Conservation (phyloP, 2,113 vertebrate species). For the Trochalopteron elliotii region DNA sequence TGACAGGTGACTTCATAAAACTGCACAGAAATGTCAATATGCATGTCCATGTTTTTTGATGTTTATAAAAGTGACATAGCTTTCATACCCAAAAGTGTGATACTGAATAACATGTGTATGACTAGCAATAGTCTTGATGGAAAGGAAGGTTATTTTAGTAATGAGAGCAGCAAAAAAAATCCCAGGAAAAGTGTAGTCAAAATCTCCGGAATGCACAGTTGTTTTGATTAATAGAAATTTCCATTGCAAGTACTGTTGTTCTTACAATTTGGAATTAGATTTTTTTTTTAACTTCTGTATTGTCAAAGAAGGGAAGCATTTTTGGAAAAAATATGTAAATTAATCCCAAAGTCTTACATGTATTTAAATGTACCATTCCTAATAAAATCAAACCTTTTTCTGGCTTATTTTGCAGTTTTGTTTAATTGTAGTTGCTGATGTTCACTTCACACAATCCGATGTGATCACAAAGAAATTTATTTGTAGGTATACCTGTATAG, state of each 20-base stretch:
- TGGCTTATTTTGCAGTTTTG: constrained; percentile 36
- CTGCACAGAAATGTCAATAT: constrained; percentile 61
- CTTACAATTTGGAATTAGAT: constrained; percentile 53
- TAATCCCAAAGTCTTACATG: constrained; percentile 62
- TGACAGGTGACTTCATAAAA: constrained; percentile 61
- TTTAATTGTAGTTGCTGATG: neutral
- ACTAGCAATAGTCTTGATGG: constrained; percentile 55
- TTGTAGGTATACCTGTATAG: neutral
- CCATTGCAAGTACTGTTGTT: constrained; percentile 41
- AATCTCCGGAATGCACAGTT: constrained; percentile 43
- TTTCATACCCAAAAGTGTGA: constrained; percentile 47
- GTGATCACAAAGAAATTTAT: neutral
- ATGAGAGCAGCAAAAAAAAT: constrained; percentile 28
- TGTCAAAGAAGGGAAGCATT: constrained; percentile 53
- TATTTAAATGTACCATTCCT: constrained; percentile 71
- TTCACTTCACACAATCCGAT: neutral
- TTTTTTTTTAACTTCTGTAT: constrained; percentile 55
- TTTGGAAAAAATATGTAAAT: constrained; percentile 62
- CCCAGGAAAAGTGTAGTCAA: constrained; percentile 47
- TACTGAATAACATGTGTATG: constrained; percentile 42
- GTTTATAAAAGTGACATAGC: constrained; percentile 61
- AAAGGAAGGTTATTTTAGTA: constrained; percentile 59
- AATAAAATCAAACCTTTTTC: constrained; percentile 69
- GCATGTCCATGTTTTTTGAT: constrained; percentile 68
- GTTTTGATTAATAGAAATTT: constrained; percentile 54